phyloP scores from a whole-genome alignment of 2,888 invertebrate species.

The Agonopterix heracliana region DNA sequence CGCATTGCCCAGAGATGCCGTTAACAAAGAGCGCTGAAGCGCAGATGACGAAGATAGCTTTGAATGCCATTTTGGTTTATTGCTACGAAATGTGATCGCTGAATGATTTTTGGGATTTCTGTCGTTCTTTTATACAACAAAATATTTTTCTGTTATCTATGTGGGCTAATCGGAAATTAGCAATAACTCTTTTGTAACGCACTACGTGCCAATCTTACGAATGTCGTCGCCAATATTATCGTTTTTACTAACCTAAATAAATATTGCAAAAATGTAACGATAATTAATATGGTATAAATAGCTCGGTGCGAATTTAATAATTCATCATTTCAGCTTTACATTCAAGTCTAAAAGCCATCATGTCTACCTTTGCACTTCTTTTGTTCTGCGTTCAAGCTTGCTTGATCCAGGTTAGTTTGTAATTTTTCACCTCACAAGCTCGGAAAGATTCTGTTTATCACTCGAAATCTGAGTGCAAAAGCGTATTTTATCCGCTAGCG shows the following conservation, averaged over 20 bases:
- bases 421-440: too few relatives aligned
- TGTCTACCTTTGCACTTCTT: constrained; percentile 28
- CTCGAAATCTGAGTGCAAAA: too few relatives aligned
- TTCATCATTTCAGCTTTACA: constrained; percentile 3
- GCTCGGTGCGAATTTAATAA: not conserved
- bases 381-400: constrained; percentile 29
- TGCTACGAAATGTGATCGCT: not conserved
- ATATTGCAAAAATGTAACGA: not conserved
- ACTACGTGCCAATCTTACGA: not conserved
- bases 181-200: too few relatives aligned
- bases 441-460: too few relatives aligned
- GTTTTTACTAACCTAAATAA: not conserved
- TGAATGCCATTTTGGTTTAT: constrained; percentile 8
- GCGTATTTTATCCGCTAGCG: too few relatives aligned
- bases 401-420: constrained; percentile 25
- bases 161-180: too few relatives aligned
- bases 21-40: constrained; percentile 13
- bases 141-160: too few relatives aligned
- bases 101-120: too few relatives aligned
- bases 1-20: constrained; percentile 19
- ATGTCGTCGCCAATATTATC: not conserved
- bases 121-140: too few relatives aligned
- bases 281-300: not conserved
- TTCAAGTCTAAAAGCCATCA: constrained; percentile 16
- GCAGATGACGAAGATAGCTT: constrained; percentile 10